phyloP scores from a whole-genome alignment of 2,888 invertebrate species.

The Mesopsocus fuscifrons region DNA sequence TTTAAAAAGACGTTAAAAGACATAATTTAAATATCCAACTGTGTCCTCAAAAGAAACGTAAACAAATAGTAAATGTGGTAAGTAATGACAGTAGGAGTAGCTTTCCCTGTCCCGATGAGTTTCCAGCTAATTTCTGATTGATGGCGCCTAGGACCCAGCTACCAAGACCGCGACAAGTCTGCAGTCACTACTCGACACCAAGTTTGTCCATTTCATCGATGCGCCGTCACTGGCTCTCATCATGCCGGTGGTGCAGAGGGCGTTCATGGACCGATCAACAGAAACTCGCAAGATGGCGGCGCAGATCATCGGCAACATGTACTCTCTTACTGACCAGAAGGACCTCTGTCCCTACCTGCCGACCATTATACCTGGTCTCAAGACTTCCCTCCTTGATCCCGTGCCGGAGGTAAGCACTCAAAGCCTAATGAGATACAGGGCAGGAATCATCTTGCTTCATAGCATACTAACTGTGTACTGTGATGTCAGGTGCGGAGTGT shows the following conservation, averaged over 20 bases:
- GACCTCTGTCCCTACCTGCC: constrained; percentile 92
- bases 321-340: constrained; percentile 96
- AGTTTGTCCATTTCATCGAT: constrained; percentile 98
- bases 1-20: too few relatives aligned
- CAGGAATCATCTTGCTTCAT: too few relatives aligned
- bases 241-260: constrained; percentile 97
- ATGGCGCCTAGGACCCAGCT: constrained; percentile 90
- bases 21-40: too few relatives aligned
- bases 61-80: too few relatives aligned
- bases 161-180: constrained; percentile 84
- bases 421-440: constrained; percentile 2
- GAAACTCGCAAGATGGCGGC: constrained; percentile 99
- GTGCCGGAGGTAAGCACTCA: constrained; percentile 62
- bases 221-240: constrained; percentile 95
- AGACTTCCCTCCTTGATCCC: constrained; percentile 88
- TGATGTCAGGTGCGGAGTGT: constrained; percentile 83
- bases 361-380: constrained; percentile 89
- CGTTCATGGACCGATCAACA: constrained; percentile 92
- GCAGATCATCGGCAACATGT: constrained; percentile 99
- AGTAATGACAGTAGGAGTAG: too few relatives aligned
- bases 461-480: too few relatives aligned
- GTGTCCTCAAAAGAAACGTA: too few relatives aligned
- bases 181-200: constrained; percentile 82
- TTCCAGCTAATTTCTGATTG: constrained; percentile 49
- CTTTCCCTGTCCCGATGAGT: too few relatives aligned